Conservation (phyloP, 2,888 invertebrate genomes). For the Agrypnus murinus region DNA sequence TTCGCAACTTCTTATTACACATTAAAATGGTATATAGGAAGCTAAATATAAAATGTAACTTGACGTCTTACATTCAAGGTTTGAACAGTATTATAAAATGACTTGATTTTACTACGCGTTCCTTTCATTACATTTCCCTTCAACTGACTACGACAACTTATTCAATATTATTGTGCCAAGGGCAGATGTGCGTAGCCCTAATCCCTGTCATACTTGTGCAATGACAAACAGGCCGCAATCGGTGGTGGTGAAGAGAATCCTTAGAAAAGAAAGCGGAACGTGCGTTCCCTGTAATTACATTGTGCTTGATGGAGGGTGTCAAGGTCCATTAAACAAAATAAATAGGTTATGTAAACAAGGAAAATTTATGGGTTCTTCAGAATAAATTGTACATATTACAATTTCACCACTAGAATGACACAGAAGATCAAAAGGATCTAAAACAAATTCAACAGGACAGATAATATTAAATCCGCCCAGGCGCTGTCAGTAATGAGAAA, state of each 20-base stretch:
- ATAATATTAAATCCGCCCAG: conserved; percentile 10
- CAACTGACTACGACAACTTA: conserved; percentile 4
- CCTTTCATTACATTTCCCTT: not conserved
- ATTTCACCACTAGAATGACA: conserved; percentile 5
- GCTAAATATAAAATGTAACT: too few species aligned
- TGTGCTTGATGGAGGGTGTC: conserved; percentile 50
- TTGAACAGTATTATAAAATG: too few species aligned
- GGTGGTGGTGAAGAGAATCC: conserved; percentile 30
- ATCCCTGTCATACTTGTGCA: conserved; percentile 24
- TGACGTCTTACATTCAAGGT: too few species aligned
- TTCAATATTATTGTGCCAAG: conserved; percentile 37
- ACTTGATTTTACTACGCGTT: too few species aligned
- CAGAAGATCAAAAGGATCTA: conserved; percentile 9
- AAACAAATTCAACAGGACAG: conserved; percentile 19
- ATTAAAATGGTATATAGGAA: too few species aligned
- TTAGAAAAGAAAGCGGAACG: conserved; percentile 30
- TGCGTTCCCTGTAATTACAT: conserved; percentile 35
- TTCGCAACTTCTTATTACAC: too few species aligned
- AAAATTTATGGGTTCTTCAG: conserved; percentile 28
- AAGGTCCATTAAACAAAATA: conserved; percentile 60
- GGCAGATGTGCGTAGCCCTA: conserved; percentile 20
- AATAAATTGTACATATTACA: conserved; percentile 13
- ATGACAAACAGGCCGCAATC: conserved; percentile 43
- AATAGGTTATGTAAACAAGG: conserved; percentile 57
- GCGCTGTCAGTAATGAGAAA: conserved; percentile 27